Conservation (phyloP, 1,140 invertebrate species). For the Drosophila carrolli region DNA sequence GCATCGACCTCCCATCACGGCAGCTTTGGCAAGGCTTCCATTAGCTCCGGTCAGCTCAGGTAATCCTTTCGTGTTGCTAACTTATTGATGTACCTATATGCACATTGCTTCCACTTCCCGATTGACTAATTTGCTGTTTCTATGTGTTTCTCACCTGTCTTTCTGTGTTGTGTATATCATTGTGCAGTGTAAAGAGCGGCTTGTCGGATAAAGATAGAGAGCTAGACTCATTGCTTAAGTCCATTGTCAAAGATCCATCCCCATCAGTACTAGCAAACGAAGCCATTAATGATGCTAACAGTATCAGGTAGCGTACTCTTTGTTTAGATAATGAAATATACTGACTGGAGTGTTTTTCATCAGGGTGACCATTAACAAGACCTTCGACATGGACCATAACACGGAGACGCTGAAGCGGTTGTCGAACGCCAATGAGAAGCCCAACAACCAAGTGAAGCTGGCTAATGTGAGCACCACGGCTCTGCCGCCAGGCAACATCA, state of each 20-base stretch:
- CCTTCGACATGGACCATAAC: constrained; percentile 87
- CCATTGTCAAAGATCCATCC: constrained; percentile 86
- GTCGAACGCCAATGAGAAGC: constrained; percentile 86
- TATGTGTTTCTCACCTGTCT: constrained; percentile 60
- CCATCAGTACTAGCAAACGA: constrained; percentile 85
- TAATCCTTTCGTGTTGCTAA: constrained; percentile 22
- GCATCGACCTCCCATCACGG: constrained; percentile 74
- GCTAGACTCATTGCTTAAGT: constrained; percentile 87
- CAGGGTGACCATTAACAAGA: constrained; percentile 87
- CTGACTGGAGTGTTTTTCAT: constrained; percentile 18
- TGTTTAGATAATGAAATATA: constrained; percentile 60
- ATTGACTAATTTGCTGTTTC: constrained; percentile 67
- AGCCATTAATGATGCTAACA: constrained; percentile 84
- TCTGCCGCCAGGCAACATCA: constrained; percentile 94
- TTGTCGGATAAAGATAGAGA: constrained; percentile 86
- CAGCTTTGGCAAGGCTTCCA: constrained; percentile 84
- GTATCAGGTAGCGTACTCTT: constrained; percentile 83
- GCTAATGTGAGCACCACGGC: constrained; percentile 87
- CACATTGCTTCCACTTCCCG: constrained; percentile 48
- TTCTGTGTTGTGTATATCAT: constrained; percentile 62
- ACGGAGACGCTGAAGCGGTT: constrained; percentile 86
- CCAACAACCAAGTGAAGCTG: constrained; percentile 89
- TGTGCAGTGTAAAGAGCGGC: constrained; percentile 85
- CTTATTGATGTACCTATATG: constrained; percentile 1
- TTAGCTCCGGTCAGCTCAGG: constrained; percentile 83